Percentiles rank a stretch among this genome's conserved stretches.
These are phyloP conservation scores for Beroe ovata DNA, from an alignment of 37 sponge, comb jelly and placozoan species.

Conservation along the genomic window DNA sequence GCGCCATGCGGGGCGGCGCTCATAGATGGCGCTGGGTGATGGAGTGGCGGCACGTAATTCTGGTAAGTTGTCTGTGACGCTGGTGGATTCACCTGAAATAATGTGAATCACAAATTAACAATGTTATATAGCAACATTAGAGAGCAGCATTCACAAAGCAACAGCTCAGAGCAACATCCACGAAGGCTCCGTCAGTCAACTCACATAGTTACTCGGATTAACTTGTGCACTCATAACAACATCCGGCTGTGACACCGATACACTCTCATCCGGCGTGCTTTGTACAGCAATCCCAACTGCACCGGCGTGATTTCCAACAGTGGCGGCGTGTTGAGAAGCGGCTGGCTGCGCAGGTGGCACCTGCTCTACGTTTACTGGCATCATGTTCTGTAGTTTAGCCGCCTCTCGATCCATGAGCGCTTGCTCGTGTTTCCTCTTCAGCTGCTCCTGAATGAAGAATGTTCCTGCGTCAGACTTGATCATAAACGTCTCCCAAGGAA, in stretches of 20 bases:
- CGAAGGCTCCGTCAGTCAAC: too few relatives aligned
- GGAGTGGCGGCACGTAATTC: too few relatives aligned
- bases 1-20: neutral
- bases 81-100: too few relatives aligned
- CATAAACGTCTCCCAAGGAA: too few relatives aligned
- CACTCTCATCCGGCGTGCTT: neutral
- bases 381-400: neutral
- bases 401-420: slow-evolving; percentile 19
- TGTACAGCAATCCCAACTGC: neutral
- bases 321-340: neutral
- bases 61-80: too few relatives aligned
- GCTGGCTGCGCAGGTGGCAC: neutral
- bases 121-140: too few relatives aligned
- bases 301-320: neutral
- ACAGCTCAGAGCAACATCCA: too few relatives aligned
- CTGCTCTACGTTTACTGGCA: neutral
- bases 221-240: slow-evolving; percentile 38
- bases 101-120: too few relatives aligned
- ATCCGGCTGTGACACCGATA: neutral
- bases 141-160: too few relatives aligned
- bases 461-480: too few relatives aligned
- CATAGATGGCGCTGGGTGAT: too few relatives aligned
- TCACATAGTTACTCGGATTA: slow-evolving; percentile 40
- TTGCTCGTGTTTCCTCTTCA: slow-evolving; percentile 55
- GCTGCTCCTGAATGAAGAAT: slow-evolving; percentile 50